Base-by-base conservation (phyloP, 1,140 invertebrate genomes). In the Homalodisca vitripennis region DNA sequence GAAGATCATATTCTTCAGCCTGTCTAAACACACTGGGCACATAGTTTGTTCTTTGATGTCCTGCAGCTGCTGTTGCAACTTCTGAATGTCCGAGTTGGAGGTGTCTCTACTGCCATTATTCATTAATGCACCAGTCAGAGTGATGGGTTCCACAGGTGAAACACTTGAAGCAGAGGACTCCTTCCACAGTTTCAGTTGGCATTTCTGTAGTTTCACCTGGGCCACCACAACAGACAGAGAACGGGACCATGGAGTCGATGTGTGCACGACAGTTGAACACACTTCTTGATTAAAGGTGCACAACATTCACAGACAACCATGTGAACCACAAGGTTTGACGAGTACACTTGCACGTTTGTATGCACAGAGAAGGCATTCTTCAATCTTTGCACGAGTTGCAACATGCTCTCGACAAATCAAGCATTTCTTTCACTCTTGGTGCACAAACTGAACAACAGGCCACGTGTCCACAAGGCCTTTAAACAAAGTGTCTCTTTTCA, bases 1-100 rank as follows among this genome's bases (percentile, higher is more conserved):
- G 82, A 98, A 98, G 73, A 98, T 97, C 94, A 99, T 98, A 80
- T 98, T 99, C 82, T 97, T 98, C 75, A 98, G 84, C 26, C 95
- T 88, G 82, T 99, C 97, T 84, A 98, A 86, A 81, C 97, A 99
- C 55, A 98, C 95, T 2, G 97, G 97, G 77, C 97, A 99, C 89
- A 97, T 97, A 1, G 96, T 98, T 94, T 98, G 95, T 82, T 98
- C 96, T 78, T 98, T 98, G 71, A 98, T 98, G 78, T 98, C 96
- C 80, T 98, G 94, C 69, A 98, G 81, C 79, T 98, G 95, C 78
- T 98, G 95, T 77, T 97, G 71, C 17, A 98, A 82, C 78, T 97
- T 97, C 80, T 97, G 92, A 63, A 97, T 89, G 80, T 98, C 94
- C 73, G 85, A 85, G 73, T 83, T 85, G n/a, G 83, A 85, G 51